A percentile compares a stretch with the other conserved stretches of the same genome.
These are phyloP conservation scores for Amiota communis DNA, from an alignment of 2,888 invertebrate genomes.

Conservation along the genomic window DNA sequence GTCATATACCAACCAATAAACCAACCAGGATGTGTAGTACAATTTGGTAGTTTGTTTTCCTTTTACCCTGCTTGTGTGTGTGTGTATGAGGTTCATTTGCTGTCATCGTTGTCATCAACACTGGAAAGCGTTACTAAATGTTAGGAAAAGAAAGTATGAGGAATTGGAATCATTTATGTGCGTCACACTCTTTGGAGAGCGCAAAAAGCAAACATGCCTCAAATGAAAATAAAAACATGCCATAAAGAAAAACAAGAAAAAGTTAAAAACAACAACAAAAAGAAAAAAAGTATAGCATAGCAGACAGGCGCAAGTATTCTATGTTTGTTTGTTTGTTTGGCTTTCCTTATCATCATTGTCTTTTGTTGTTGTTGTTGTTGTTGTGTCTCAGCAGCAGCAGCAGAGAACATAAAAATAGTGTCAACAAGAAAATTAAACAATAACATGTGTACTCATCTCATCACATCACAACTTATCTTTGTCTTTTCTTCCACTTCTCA, in stretches of 20 bases:
- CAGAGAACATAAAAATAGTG: slow-evolving; percentile 46
- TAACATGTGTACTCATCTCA: slow-evolving; percentile 39
- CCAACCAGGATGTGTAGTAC: slow-evolving; percentile 12
- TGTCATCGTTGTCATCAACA: background rate
- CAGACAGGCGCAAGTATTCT: background rate
- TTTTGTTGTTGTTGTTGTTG: background rate
- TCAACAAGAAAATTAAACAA: slow-evolving; percentile 57
- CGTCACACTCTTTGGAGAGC: slow-evolving; percentile 4
- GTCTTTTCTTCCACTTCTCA: slow-evolving; percentile 24
- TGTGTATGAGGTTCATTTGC: background rate
- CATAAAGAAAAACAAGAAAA: background rate
- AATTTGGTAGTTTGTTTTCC: no score
- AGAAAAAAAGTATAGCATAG: background rate
- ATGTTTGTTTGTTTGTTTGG: background rate
- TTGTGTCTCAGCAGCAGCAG: background rate
- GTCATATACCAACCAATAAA: background rate
- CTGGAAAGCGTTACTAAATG: no score
- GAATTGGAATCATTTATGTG: slow-evolving; percentile 8
- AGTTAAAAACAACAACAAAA: background rate
- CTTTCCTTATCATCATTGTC: background rate
- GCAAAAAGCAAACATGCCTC: slow-evolving; percentile 19
- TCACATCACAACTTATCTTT: background rate
- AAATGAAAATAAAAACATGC: slow-evolving; percentile 16
- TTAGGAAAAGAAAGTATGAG: no score
- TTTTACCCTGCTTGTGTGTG: no score